A percentile compares a stretch with the other conserved stretches of the same genome.
Conservation (phyloP, 2,888 invertebrate genomes). For the Marronus borbonicus region DNA sequence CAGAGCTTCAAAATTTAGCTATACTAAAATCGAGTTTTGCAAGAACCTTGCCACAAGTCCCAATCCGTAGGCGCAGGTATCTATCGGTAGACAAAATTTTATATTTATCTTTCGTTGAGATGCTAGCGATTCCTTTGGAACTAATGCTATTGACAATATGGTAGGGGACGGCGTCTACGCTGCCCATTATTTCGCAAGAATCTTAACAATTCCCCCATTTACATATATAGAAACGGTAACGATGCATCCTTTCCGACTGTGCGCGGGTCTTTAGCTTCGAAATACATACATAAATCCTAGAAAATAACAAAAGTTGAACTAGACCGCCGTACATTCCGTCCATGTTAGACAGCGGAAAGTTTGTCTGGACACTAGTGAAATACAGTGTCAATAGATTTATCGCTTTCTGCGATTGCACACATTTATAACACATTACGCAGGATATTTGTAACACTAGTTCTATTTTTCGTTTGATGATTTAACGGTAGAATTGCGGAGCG, state of each 20-base stretch:
- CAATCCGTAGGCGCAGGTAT: too few species aligned
- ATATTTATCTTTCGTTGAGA: constrained; percentile 14
- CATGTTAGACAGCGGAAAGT: constrained; percentile 43
- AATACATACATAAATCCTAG: constrained; percentile 41
- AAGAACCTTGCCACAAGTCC: too few species aligned
- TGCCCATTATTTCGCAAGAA: constrained; percentile 56
- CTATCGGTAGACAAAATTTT: neutral
- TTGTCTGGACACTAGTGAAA: constrained; percentile 45
- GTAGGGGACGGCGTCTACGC: constrained; percentile 21
- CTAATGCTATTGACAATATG: constrained; percentile 23
- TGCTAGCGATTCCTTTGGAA: constrained; percentile 15
- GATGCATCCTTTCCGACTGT: constrained; percentile 54
- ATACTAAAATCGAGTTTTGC: too few species aligned
- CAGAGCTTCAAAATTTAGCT: too few species aligned
- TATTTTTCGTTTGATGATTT: constrained; percentile 45
- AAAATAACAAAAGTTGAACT: constrained; percentile 42
- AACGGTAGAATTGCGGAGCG: constrained; percentile 21
- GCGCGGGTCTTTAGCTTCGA: constrained; percentile 51
- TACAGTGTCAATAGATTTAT: constrained; percentile 44
- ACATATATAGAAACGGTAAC: constrained; percentile 56
- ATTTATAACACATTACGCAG: constrained; percentile 39
- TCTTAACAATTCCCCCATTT: constrained; percentile 58
- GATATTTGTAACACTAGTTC: constrained; percentile 27
- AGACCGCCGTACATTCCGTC: constrained; percentile 44
- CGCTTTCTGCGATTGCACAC: constrained; percentile 25